Evolutionary conservation across 2,888 invertebrate species (phyloP).

Genomic region (Ectobius pallidus): DNA sequence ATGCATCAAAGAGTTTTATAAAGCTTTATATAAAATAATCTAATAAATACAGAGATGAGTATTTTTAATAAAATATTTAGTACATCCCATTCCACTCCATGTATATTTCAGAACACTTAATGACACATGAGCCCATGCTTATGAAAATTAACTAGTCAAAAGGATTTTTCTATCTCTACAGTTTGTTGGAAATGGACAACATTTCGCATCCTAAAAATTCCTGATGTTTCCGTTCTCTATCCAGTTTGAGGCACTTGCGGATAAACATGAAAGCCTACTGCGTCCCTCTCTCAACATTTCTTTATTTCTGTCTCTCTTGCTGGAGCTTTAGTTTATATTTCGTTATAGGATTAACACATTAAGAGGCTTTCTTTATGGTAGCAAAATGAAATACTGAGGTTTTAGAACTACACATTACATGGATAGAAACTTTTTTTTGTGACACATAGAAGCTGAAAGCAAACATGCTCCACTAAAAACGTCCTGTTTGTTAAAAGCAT

Average conservation of each 20-base stretch:
- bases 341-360: constrained; percentile 9
- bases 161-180: too few species aligned
- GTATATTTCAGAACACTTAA: too few species aligned
- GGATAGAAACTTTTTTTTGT: background rate
- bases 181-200: too few species aligned
- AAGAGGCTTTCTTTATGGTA: constrained; percentile 9
- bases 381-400: background rate
- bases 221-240: background rate
- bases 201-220: background rate
- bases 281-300: too few species aligned
- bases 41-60: too few species aligned
- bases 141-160: too few species aligned
- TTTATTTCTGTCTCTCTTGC: background rate
- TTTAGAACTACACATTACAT: background rate
- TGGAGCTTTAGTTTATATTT: background rate
- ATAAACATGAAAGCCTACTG: background rate
- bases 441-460: background rate
- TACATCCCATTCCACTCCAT: too few species aligned
- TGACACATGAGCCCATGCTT: too few species aligned
- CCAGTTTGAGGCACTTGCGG: background rate
- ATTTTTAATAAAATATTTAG: too few species aligned
- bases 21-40: too few species aligned
- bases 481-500: too few species aligned
- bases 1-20: too few species aligned
- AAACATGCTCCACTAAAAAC: background rate